These are phyloP conservation scores for Pocota personata DNA, from an alignment of 2,888 invertebrate species.

Conservation along the genomic window DNA sequence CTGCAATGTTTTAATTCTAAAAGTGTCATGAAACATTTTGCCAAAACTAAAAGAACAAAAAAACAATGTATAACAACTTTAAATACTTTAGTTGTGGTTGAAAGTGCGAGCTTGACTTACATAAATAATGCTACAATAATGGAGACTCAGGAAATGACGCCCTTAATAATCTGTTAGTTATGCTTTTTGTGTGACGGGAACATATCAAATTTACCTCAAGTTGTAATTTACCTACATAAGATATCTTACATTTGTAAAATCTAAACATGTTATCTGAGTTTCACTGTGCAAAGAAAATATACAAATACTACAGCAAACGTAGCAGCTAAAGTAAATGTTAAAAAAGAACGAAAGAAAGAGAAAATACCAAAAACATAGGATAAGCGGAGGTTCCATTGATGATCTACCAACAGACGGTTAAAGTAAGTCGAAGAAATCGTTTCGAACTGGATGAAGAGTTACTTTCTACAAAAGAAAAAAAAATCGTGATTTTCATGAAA, in stretches of 20 bases:
- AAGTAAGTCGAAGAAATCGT: conserved; percentile 70
- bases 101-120: background rate
- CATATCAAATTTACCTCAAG: background rate
- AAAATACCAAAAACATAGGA: conserved; percentile 66
- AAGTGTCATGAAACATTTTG: too few species aligned
- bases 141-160: background rate
- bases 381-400: conserved; percentile 55
- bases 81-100: background rate
- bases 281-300: conserved; percentile 29
- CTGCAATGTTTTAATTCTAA: too few species aligned
- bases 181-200: background rate
- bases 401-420: conserved; percentile 68
- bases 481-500: conserved; percentile 21
- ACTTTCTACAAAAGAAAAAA: conserved; percentile 51
- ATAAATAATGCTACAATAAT: background rate
- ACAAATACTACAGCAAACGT: conserved; percentile 36
- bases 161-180: background rate
- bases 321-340: conserved; percentile 33
- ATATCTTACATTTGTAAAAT: background rate
- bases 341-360: conserved; percentile 67
- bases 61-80: background rate
- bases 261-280: background rate
- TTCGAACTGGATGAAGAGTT: conserved; percentile 56
- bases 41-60: background rate
- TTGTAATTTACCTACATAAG: background rate